Conservation (phyloP, 2,888 invertebrate species). For the Hecatera dysodea region DNA sequence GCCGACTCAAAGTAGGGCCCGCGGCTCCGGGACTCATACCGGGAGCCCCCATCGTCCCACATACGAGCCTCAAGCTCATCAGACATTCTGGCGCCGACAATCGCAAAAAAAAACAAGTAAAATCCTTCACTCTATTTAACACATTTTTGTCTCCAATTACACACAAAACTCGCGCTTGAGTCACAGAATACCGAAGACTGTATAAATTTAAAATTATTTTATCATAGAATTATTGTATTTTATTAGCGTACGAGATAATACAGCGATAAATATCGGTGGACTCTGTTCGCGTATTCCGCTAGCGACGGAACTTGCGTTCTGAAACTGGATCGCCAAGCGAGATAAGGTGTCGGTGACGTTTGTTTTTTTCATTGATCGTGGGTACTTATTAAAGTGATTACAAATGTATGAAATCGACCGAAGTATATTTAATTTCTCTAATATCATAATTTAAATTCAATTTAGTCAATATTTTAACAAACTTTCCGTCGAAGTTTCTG, state of each 20-base stretch:
- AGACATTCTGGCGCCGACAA: constrained; percentile 88
- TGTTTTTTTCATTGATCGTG: background rate
- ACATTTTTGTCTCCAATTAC: constrained; percentile 62
- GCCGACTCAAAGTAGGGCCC: constrained; percentile 85
- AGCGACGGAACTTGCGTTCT: constrained; percentile 63
- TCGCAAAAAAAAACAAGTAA: constrained; percentile 63
- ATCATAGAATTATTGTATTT: constrained; percentile 66
- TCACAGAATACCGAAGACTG: constrained; percentile 29
- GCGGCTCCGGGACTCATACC: constrained; percentile 82
- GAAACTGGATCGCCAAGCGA: constrained; percentile 38
- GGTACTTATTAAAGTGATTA: background rate
- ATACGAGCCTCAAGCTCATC: constrained; percentile 88
- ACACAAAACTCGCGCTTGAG: constrained; percentile 44
- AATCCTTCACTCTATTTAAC: constrained; percentile 65
- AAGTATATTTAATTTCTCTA: background rate
- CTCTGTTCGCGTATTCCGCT: constrained; percentile 33
- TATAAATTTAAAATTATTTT: constrained; percentile 51
- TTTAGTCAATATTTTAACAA: background rate
- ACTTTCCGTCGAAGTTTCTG: no score
- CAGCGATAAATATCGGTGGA: constrained; percentile 60
- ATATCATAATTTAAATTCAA: background rate
- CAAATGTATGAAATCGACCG: background rate
- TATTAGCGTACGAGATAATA: constrained; percentile 66
- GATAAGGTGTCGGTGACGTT: constrained; percentile 31
- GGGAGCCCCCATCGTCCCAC: constrained; percentile 87